A percentile compares a stretch with the other conserved stretches of the same genome.
Evolutionary conservation across 2,113 vertebrate genomes (phyloP).

Genomic region (Ceyx melanurus): DNA sequence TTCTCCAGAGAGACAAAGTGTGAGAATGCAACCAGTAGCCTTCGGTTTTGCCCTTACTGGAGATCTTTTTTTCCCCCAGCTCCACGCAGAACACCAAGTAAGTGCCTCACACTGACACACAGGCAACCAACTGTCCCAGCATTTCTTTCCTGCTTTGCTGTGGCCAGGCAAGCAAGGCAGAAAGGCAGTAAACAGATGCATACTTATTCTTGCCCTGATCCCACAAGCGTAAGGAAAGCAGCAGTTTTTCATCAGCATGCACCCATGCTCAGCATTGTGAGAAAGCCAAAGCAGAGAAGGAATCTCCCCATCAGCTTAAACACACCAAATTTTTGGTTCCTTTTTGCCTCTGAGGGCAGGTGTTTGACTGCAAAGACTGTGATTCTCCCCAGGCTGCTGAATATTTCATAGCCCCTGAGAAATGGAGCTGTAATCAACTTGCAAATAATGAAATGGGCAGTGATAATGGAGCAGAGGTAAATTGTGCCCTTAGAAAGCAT

Average conservation of each 20-base stretch:
- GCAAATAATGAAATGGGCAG: slow-evolving; percentile 67
- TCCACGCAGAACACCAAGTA: background rate
- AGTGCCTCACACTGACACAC: background rate
- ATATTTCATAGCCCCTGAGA: slow-evolving; percentile 61
- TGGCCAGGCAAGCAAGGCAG: background rate
- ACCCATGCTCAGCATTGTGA: background rate
- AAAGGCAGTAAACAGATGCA: background rate
- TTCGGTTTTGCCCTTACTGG: background rate
- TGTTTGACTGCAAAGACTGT: background rate
- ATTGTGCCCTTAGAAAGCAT: slow-evolving; percentile 13
- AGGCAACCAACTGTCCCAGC: background rate
- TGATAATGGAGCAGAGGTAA: slow-evolving; percentile 27
- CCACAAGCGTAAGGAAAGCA: background rate
- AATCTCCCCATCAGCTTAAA: background rate
- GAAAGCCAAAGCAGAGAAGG: background rate
- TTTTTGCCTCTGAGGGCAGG: background rate
- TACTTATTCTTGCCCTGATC: background rate
- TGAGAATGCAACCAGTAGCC: background rate
- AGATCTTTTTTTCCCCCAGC: background rate
- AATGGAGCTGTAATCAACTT: slow-evolving; percentile 52
- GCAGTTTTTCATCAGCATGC: background rate
- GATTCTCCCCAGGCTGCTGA: slow-evolving; percentile 19
- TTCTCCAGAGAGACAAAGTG: background rate
- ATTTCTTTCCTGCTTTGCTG: background rate
- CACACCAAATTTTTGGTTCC: background rate